Conservation (phyloP, 1,140 invertebrate species). For the Dinoponera quadriceps region DNA sequence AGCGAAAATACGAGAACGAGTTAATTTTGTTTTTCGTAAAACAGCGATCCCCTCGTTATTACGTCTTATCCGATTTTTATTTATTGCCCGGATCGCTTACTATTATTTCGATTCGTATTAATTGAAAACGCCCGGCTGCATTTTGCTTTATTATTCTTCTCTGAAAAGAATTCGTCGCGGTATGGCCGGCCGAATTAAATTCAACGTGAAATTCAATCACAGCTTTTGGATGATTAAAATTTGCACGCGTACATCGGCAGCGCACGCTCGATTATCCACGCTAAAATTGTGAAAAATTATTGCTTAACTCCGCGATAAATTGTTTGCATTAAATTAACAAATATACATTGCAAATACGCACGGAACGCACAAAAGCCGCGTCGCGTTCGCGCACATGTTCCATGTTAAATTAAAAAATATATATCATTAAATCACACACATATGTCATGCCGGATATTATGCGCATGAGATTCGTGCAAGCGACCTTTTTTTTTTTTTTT, state of each 20-base stretch:
- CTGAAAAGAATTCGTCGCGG: conserved; percentile 20
- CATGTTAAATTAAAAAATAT: conserved; percentile 58
- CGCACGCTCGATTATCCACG: conserved; percentile 45
- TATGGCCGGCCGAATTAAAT: conserved; percentile 44
- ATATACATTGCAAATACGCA: conserved; percentile 59
- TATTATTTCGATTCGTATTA: conserved; percentile 7
- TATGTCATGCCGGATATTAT: conserved; percentile 53
- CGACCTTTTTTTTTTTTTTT: conserved; percentile 36
- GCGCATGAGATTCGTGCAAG: conserved; percentile 46
- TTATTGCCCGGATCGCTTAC: background rate
- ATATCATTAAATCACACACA: conserved; percentile 60
- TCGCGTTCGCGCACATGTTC: background rate
- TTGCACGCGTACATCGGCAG: conserved; percentile 20
- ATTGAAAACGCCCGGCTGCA: conserved; percentile 8
- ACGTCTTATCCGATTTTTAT: background rate
- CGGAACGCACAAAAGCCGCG: conserved; percentile 50
- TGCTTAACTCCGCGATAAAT: conserved; percentile 60
- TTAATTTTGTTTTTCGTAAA: background rate
- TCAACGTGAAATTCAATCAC: conserved; percentile 52
- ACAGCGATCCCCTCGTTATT: background rate
- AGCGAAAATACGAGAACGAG: too few species aligned
- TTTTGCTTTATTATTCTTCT: conserved; percentile 35
- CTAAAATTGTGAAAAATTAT: conserved; percentile 62
- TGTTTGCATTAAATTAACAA: conserved; percentile 62
- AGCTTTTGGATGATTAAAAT: conserved; percentile 55